Evolutionary conservation across 2,797 vertebrate genomes (phyloP), one percentile per base, ranked within the genome.

Genomic region (Ciconia nigra): DNA sequence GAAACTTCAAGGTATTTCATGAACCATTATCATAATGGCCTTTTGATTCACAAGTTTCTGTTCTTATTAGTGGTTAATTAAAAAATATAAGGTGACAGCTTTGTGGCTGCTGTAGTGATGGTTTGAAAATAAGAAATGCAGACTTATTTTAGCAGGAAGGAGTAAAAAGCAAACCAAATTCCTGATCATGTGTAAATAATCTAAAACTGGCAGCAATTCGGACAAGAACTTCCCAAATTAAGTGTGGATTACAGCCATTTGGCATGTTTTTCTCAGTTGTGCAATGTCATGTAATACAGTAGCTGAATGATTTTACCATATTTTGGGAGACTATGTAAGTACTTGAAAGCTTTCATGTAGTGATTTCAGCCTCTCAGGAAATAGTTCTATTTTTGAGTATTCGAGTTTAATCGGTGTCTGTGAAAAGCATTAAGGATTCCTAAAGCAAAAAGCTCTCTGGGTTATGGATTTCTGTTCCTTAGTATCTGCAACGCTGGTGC

Each of bases 301-400:
- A 96, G 83, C 79, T 94, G 84, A 57, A 95, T 85, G 59, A 70
- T 66, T 93, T 83, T 94, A 26, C 72, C 61, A 33, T 74, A 76
- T 94, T 97, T 95, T 89, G 49, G 31, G 80, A 76, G 66, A 39
- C 66, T 72, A 16, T 78, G 59, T 69, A 90, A 88, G 31, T 49
- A 57, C 49, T 82, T 87, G 71, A 94, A 96, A 85, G 69, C 59
- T 83, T 90, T 72, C 37, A 21, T 83, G 61, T 47, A 89, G 76
- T 69, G 72, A 94, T 84, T 90, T 93, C 87, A 86, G 82, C 24
- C 63, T 83, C 83, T 87, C 76, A 87, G 90, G 87, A 96, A 93
- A 51, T 47, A 46, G 41, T 78, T 92, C 55, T 85, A 4, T 29
- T 94, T 92, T 83, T 69, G 59, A 87, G 28, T 59, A 46, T n/a